These are phyloP conservation scores for Macrotus californicus DNA, from an alignment of 2,113 vertebrate genomes.

Conservation along the genomic window DNA sequence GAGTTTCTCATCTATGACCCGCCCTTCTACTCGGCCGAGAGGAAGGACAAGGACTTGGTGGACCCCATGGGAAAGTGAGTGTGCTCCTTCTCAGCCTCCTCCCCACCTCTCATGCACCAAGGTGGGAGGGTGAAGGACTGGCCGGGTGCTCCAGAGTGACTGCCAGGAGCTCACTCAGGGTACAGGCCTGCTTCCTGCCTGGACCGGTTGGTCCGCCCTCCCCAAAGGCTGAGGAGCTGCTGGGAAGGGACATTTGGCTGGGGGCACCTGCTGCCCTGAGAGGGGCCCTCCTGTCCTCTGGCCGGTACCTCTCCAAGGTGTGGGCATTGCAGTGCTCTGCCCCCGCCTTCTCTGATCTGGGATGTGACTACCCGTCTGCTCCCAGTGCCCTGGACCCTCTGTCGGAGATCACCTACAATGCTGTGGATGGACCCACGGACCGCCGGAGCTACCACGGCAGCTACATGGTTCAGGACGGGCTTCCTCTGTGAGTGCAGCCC, in stretches of 20 bases:
- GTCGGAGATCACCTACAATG: constrained; percentile 78
- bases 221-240: neutral
- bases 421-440: constrained; percentile 72
- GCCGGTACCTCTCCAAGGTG: neutral
- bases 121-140: neutral
- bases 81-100: rapidly evolving
- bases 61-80: constrained; percentile 80
- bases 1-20: constrained; percentile 86
- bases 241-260: neutral
- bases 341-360: rapidly evolving
- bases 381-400: constrained; percentile 74
- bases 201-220: rapidly evolving
- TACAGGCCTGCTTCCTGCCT: neutral
- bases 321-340: neutral
- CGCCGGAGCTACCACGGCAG: constrained; percentile 78
- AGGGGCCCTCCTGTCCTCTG: neutral
- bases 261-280: neutral
- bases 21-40: constrained; percentile 73
- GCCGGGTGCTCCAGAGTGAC: neutral
- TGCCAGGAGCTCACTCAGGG: neutral
- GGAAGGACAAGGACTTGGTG: constrained; percentile 62
- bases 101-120: rapidly evolving
- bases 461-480: constrained; percentile 65
- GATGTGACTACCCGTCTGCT: rapidly evolving
- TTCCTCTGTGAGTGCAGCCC: constrained; percentile 78